Evolutionary conservation across 2,113 vertebrate genomes (phyloP).

Genomic region (Octodon degus): DNA sequence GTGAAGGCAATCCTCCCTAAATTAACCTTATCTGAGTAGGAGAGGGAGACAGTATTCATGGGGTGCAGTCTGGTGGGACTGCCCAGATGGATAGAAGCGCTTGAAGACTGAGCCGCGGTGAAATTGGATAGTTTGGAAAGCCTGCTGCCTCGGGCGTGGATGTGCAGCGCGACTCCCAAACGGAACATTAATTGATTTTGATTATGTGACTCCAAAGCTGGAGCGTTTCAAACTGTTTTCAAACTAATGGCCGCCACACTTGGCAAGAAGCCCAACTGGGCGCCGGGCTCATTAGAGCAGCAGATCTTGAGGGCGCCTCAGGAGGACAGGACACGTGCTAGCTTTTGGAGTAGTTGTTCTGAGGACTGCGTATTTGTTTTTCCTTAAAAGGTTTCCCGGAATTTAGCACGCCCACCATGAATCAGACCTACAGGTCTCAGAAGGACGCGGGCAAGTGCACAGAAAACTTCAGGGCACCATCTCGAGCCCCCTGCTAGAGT

Average conservation of each 20-base stretch:
- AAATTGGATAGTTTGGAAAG: not conserved
- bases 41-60: not conserved
- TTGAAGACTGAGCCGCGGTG: not conserved
- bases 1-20: not conserved
- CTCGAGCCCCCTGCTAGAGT: not conserved
- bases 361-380: not conserved
- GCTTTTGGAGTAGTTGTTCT: conserved; percentile 13
- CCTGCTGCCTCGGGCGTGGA: not conserved
- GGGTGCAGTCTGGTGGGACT: not conserved
- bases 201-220: conserved; percentile 60
- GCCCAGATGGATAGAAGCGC: not conserved
- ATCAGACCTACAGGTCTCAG: not conserved
- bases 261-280: conserved; percentile 15
- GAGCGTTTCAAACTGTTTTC: conserved; percentile 69
- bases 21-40: not conserved
- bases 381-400: not conserved
- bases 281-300: conserved; percentile 41
- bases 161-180: not conserved
- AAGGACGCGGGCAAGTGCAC: not conserved
- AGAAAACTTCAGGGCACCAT: not conserved
- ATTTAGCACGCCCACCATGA: not conserved
- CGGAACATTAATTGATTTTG: conserved; percentile 68
- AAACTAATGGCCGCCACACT: conserved; percentile 59
- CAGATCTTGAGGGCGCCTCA: conserved; percentile 52
- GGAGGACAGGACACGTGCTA: not conserved